Evolutionary conservation across 2,888 invertebrate genomes (phyloP).

Genomic region (Nymphalis polychloros): DNA sequence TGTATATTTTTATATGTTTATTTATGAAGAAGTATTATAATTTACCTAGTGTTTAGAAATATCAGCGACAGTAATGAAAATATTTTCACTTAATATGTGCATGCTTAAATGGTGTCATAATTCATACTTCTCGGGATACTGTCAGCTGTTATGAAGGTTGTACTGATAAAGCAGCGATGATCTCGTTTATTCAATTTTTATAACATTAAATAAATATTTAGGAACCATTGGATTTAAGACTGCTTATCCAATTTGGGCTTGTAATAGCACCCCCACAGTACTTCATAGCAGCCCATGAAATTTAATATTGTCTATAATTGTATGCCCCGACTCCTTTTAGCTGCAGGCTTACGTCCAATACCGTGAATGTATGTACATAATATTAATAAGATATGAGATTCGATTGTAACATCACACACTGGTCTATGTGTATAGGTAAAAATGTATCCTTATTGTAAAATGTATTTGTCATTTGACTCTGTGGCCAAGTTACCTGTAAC

Average conservation of each 20-base stretch:
- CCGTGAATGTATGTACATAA: constrained; percentile 33
- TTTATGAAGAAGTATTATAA: constrained; percentile 72
- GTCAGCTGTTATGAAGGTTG: constrained; percentile 35
- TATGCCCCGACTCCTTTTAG: constrained; percentile 32
- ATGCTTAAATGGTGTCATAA: constrained; percentile 31
- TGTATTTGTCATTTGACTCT: constrained; percentile 28
- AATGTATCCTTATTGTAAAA: constrained; percentile 19
- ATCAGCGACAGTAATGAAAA: constrained; percentile 48
- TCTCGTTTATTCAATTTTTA: constrained; percentile 36
- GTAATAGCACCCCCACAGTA: constrained; percentile 37
- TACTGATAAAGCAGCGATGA: constrained; percentile 35
- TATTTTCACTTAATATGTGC: constrained; percentile 32
- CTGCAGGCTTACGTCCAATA: constrained; percentile 68
- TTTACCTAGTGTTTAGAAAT: constrained; percentile 51
- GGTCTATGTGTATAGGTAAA: constrained; percentile 28
- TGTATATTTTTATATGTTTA: constrained; percentile 78
- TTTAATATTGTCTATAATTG: constrained; percentile 19
- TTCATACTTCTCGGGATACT: constrained; percentile 34
- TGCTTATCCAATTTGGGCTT: constrained; percentile 32
- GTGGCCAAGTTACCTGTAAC: constrained; percentile 33
- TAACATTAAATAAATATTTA: constrained; percentile 30
- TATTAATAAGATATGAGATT: constrained; percentile 22
- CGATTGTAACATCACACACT: constrained; percentile 24
- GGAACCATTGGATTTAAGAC: constrained; percentile 37
- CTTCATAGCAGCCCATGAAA: constrained; percentile 48